phyloP scores from a whole-genome alignment of 1,140 invertebrate species.

The Pseudomyrmex cubaensis region DNA sequence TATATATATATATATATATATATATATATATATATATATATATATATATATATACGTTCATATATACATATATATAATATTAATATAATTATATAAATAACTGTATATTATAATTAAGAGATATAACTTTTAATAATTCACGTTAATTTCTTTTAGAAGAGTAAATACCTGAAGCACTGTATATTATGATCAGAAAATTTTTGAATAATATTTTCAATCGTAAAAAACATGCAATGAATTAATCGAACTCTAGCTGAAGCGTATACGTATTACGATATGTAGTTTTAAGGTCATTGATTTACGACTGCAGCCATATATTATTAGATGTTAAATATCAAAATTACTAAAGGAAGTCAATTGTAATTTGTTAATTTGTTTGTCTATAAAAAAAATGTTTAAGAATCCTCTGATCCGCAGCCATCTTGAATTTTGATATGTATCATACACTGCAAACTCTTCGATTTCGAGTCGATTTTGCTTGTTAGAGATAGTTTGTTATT shows the following conservation, averaged over 20 bases:
- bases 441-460: not conserved
- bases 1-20: no score
- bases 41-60: no score
- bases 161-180: not conserved
- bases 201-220: constrained; percentile 22
- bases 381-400: not conserved
- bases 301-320: not conserved
- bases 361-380: not conserved
- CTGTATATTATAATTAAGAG: no score
- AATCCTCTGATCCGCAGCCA: no score
- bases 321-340: not conserved
- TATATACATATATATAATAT: no score
- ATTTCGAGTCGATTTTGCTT: not conserved
- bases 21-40: no score
- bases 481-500: not conserved
- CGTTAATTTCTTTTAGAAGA: not conserved
- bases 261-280: not conserved
- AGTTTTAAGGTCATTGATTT: constrained; percentile 19
- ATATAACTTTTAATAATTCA: no score
- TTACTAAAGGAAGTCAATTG: no score
- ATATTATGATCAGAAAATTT: not conserved
- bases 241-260: not conserved
- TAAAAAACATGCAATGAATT: constrained; percentile 5
- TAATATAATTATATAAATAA: no score
- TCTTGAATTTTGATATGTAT: no score